These are phyloP conservation scores for Brachynemurus nebulosus DNA, from an alignment of 2,888 invertebrate genomes.

Conservation along the genomic window DNA sequence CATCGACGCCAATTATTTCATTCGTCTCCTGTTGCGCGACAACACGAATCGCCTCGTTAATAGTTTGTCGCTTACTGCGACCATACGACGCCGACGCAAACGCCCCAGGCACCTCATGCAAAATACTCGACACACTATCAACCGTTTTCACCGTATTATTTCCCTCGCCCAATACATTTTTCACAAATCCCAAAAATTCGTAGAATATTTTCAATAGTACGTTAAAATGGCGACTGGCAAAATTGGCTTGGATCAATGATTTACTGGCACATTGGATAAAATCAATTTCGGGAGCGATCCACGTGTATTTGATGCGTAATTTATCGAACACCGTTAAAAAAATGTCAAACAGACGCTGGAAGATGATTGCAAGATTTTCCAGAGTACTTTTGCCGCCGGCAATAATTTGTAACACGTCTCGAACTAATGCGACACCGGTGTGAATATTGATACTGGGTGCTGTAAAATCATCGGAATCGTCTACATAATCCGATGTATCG, in stretches of 20 bases:
- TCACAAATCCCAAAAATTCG: slow-evolving; percentile 3
- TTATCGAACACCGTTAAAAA: background rate
- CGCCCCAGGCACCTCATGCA: no score
- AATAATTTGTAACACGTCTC: no score
- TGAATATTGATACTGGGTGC: no score
- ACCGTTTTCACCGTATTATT: background rate
- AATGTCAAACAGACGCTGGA: background rate
- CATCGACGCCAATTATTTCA: background rate
- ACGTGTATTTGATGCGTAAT: slow-evolving; percentile 2
- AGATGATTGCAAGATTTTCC: background rate
- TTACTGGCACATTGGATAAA: background rate
- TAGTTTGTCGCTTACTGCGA: no score
- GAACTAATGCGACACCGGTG: no score
- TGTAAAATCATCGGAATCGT: no score
- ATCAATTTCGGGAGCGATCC: background rate
- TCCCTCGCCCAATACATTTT: slow-evolving; percentile 1
- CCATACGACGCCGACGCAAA: no score
- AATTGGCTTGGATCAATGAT: slow-evolving; percentile 2
- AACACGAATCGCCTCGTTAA: no score
- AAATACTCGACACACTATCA: background rate
- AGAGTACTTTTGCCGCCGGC: background rate
- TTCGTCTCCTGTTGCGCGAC: background rate
- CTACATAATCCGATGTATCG: no score
- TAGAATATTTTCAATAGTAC: slow-evolving; percentile 2
- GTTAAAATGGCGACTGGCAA: slow-evolving; percentile 3